These are phyloP conservation scores for Perccottus glenii DNA, from an alignment of 2,113 vertebrate species.

Conservation along the genomic window DNA sequence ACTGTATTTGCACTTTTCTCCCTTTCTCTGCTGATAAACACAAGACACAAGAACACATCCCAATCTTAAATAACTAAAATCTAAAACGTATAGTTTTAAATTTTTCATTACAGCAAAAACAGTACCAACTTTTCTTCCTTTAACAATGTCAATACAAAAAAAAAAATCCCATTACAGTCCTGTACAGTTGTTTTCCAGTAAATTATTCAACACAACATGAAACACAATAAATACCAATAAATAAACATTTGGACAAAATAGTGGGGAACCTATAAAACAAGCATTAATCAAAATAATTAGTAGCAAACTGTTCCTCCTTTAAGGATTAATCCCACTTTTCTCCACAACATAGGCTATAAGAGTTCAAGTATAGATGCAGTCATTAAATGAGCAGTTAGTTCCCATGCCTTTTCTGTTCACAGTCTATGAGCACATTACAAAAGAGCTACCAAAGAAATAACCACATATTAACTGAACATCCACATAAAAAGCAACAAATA, in stretches of 20 bases:
- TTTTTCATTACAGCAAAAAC: conserved; percentile 39
- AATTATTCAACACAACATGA: conserved; percentile 35
- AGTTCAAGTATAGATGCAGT: conserved; percentile 75
- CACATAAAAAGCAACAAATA: conserved; percentile 69
- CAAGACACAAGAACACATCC: conserved; percentile 32
- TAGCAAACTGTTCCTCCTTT: conserved; percentile 57
- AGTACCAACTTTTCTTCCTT: conserved; percentile 5
- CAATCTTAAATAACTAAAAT: conserved; percentile 6
- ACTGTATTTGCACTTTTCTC: conserved; percentile 28
- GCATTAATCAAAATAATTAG: conserved; percentile 48
- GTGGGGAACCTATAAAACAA: conserved; percentile 42
- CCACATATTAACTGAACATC: conserved; percentile 59
- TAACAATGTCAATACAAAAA: conserved; percentile 17
- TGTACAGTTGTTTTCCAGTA: conserved; percentile 58
- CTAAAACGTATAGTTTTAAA: conserved; percentile 3
- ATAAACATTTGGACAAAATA: conserved; percentile 66
- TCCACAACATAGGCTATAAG: conserved; percentile 61
- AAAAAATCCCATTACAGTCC: conserved; percentile 17
- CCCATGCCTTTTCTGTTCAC: conserved; percentile 65
- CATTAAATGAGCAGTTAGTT: conserved; percentile 61
- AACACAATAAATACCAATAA: conserved; percentile 77
- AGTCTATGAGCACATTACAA: conserved; percentile 73
- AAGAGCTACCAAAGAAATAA: conserved; percentile 69
- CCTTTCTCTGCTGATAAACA: conserved; percentile 22
- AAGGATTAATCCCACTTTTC: conserved; percentile 73